Evolutionary conservation across 2,113 vertebrate species (phyloP).

Genomic region (Furnarius figulus): DNA sequence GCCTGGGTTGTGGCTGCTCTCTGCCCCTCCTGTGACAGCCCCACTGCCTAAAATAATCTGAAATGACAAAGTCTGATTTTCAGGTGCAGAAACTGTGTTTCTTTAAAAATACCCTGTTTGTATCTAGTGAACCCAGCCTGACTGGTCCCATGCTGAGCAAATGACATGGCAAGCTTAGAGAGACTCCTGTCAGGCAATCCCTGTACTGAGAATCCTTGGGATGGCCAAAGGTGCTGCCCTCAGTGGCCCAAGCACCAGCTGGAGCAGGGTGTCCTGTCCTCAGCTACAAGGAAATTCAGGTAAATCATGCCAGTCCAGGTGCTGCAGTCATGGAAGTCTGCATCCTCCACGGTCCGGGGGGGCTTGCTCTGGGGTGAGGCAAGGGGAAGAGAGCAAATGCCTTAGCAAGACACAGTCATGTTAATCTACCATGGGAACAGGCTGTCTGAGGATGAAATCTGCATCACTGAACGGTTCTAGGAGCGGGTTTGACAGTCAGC

Average conservation of each 20-base stretch:
- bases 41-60: not conserved
- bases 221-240: not conserved
- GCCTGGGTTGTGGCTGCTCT: not conserved
- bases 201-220: not conserved
- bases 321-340: fast-evolving
- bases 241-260: not conserved
- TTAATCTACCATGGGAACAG: not conserved
- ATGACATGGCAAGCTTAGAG: not conserved
- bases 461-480: not conserved
- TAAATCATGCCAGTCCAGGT: not conserved
- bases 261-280: not conserved
- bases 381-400: not conserved
- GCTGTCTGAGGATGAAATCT: not conserved
- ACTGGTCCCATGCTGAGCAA: not conserved
- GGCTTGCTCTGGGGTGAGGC: not conserved
- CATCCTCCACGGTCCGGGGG: not conserved
- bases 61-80: not conserved
- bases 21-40: not conserved
- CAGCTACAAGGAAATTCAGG: not conserved
- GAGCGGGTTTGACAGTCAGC: not conserved
- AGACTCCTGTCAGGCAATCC: not conserved
- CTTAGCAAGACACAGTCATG: not conserved
- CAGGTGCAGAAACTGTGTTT: not conserved
- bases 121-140: not conserved
- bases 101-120: not conserved